These are phyloP conservation scores for Pseudorectes ferrugineus DNA, from an alignment of 2,113 vertebrate genomes.

Conservation along the genomic window DNA sequence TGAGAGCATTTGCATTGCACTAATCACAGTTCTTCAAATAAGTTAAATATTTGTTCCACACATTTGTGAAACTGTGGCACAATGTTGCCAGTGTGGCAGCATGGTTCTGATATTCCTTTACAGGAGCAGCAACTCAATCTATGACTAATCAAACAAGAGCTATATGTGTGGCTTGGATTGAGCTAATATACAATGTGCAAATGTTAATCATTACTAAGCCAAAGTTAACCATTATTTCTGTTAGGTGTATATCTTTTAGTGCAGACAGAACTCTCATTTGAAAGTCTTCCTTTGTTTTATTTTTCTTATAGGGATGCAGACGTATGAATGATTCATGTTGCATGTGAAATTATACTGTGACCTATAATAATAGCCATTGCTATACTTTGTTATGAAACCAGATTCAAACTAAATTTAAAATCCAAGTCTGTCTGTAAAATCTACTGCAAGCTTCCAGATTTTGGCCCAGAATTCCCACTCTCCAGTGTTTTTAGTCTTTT, in stretches of 20 bases:
- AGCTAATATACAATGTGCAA: neutral
- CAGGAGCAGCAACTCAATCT: neutral
- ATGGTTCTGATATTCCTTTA: neutral
- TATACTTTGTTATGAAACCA: neutral
- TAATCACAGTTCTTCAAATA: neutral
- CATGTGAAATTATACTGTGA: neutral
- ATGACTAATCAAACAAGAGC: neutral
- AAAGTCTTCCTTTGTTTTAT: neutral
- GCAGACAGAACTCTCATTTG: neutral
- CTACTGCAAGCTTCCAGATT: neutral
- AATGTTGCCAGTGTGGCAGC: neutral
- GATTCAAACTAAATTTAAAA: neutral
- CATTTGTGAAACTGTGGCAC: neutral
- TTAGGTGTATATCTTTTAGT: neutral
- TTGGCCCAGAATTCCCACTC: neutral
- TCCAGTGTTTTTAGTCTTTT: neutral
- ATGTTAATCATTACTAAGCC: neutral
- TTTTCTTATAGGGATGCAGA: neutral
- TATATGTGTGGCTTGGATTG: neutral
- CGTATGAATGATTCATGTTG: neutral
- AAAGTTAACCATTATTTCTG: neutral
- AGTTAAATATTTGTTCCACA: neutral
- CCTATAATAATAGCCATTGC: neutral
- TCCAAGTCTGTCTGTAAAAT: neutral
- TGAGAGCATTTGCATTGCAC: neutral